Evolutionary conservation across 2,113 vertebrate species (phyloP).

Genomic region (Entomyzon cyanotis): DNA sequence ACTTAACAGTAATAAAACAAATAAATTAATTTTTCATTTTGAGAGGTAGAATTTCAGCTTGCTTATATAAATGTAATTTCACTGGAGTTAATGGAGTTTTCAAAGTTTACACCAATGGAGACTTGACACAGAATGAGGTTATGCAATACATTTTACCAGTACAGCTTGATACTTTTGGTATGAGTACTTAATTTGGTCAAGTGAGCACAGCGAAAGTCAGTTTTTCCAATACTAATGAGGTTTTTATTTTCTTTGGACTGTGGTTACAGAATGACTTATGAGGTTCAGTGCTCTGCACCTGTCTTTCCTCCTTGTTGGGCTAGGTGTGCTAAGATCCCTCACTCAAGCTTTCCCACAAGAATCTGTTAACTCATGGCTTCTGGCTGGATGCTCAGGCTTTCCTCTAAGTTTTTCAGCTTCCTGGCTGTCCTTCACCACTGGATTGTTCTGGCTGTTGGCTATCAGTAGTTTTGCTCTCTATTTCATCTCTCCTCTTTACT

Average conservation of each 20-base stretch:
- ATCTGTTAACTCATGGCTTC: conserved; percentile 20
- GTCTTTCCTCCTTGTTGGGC: conserved; percentile 6
- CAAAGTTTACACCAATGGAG: neutral
- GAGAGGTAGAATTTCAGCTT: neutral
- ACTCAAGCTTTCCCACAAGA: conserved; percentile 16
- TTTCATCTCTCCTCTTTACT: neutral
- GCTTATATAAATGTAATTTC: neutral
- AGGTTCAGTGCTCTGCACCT: conserved; percentile 32
- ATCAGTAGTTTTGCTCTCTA: neutral
- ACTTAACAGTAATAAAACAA: neutral
- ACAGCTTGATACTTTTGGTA: conserved; percentile 7
- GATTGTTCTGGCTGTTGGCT: neutral
- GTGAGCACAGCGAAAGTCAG: neutral
- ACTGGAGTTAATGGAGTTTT: neutral
- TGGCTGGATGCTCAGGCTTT: conserved; percentile 12
- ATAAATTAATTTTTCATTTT: conserved; percentile 11
- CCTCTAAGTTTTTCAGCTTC: neutral
- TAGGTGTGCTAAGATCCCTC: neutral
- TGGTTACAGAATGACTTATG: neutral
- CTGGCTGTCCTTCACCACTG: neutral
- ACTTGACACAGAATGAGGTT: conserved; percentile 14
- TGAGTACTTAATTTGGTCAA: conserved; percentile 15
- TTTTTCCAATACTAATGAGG: conserved; percentile 40
- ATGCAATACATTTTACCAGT: conserved; percentile 19
- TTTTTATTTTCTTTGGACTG: conserved; percentile 46